These are phyloP conservation scores for Psylliodes chrysocephalus DNA, from an alignment of 2,888 invertebrate species.

Conservation along the genomic window DNA sequence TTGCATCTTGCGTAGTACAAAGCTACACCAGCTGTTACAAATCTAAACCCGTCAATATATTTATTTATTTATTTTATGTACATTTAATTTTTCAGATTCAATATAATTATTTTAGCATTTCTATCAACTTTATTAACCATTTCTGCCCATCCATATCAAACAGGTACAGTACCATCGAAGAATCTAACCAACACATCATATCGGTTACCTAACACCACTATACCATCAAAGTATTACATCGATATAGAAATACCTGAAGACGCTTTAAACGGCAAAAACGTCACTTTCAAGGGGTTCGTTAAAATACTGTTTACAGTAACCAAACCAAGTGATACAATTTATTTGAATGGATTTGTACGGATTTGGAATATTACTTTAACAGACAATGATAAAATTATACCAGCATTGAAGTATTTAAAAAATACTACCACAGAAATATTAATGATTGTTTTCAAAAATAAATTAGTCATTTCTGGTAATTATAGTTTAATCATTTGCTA, in stretches of 20 bases:
- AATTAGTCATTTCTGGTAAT: slow-evolving; percentile 17
- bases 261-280: slow-evolving; percentile 32
- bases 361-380: slow-evolving; percentile 28
- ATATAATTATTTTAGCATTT: neutral
- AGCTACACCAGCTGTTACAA: too few species aligned
- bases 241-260: slow-evolving; percentile 56
- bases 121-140: neutral
- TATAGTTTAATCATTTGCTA: slow-evolving; percentile 44
- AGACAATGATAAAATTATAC: slow-evolving; percentile 6
- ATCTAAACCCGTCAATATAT: too few species aligned
- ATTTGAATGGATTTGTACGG: slow-evolving; percentile 23
- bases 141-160: neutral
- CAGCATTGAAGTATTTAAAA: neutral
- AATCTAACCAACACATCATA: slow-evolving; percentile 50
- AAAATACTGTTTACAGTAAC: slow-evolving; percentile 18
- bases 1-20: too few species aligned
- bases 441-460: slow-evolving; percentile 27
- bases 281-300: slow-evolving; percentile 17
- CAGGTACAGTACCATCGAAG: neutral
- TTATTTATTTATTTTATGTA: too few species aligned
- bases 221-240: slow-evolving; percentile 68
- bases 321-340: neutral
- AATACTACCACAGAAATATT: slow-evolving; percentile 40
- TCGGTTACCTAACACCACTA: slow-evolving; percentile 65
- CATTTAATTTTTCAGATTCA: neutral